A percentile compares a stretch with the other conserved stretches of the same genome.
phyloP scores from a whole-genome alignment of 2,797 vertebrate species.

The Spea hammondii region DNA sequence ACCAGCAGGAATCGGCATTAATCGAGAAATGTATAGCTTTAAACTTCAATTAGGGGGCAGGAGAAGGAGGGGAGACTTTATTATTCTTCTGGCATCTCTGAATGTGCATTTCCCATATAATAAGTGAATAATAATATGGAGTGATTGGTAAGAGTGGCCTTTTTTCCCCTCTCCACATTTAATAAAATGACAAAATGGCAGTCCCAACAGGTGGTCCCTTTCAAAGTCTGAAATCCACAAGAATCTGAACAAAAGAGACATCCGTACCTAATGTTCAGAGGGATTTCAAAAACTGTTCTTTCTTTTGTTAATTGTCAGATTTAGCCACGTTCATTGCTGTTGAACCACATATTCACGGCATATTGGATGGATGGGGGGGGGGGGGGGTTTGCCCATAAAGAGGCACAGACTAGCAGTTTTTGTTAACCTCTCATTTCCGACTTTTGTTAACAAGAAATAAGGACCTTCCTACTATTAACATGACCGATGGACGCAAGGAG shows the following conservation, averaged over 20 bases:
- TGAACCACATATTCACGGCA: constrained; percentile 95
- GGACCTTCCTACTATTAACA: constrained; percentile 71
- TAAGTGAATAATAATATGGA: constrained; percentile 79
- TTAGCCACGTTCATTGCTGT: constrained; percentile 98
- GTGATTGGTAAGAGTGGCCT: constrained; percentile 81
- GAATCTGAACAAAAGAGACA: constrained; percentile 91
- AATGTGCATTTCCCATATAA: constrained; percentile 79
- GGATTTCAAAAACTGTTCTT: constrained; percentile 98
- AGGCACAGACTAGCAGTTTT: constrained; percentile 95
- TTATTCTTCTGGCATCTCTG: constrained; percentile 68
- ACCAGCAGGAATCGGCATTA: constrained; percentile 64
- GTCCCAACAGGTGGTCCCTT: constrained; percentile 98
- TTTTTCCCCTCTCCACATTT: constrained; percentile 76
- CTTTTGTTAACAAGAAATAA: constrained; percentile 70
- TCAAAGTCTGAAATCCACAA: constrained; percentile 90
- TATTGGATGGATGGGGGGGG: constrained; percentile 98
- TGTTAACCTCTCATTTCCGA: too few relatives aligned
- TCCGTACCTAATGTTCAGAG: constrained; percentile 99
- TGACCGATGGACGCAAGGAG: constrained; percentile 54
- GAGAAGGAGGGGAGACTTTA: constrained; percentile 57
- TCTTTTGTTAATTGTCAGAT: constrained; percentile 97
- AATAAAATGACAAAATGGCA: constrained; percentile 78
- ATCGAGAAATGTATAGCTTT: constrained; percentile 68
- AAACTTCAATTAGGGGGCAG: constrained; percentile 64
- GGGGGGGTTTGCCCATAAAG: constrained; percentile 84